Percentiles rank a stretch among this genome's conserved stretches.
Evolutionary conservation across 2,888 invertebrate genomes (phyloP).

Genomic region (Luperina nickerlii): DNA sequence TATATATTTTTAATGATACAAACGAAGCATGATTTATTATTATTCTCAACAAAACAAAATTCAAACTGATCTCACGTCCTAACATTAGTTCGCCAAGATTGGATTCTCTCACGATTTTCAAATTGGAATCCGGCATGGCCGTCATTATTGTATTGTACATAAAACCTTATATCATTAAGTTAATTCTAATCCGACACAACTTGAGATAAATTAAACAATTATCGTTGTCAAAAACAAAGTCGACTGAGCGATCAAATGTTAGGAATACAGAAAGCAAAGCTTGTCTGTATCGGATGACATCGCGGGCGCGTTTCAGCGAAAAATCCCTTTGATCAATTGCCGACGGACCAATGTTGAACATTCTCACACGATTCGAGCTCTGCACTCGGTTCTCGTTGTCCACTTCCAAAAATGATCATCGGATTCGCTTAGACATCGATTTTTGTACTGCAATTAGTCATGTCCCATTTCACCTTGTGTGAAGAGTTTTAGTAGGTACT

Average conservation of each 20-base stretch:
- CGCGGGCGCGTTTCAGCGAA: constrained; percentile 83
- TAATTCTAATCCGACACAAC: constrained; percentile 34
- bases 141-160: constrained; percentile 37
- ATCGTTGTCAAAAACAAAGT: constrained; percentile 67
- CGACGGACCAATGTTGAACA: constrained; percentile 85
- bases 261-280: constrained; percentile 74
- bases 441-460: constrained; percentile 62
- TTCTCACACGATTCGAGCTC: constrained; percentile 85
- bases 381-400: constrained; percentile 72
- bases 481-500: constrained; percentile 6
- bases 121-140: constrained; percentile 26
- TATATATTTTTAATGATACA: constrained; percentile 27
- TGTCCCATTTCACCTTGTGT: constrained; percentile 51
- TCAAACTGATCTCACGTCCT: neutral
- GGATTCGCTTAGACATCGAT: constrained; percentile 63
- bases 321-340: constrained; percentile 83
- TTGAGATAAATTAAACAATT: constrained; percentile 68
- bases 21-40: constrained; percentile 4
- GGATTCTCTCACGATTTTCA: constrained; percentile 49
- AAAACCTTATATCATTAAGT: constrained; percentile 43
- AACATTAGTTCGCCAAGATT: constrained; percentile 9
- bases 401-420: constrained; percentile 81
- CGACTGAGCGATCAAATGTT: constrained; percentile 67
- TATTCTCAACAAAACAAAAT: constrained; percentile 29
- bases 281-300: constrained; percentile 81